Conservation (phyloP, 1,140 invertebrate species). For the Cataglyphis hispanica region DNA sequence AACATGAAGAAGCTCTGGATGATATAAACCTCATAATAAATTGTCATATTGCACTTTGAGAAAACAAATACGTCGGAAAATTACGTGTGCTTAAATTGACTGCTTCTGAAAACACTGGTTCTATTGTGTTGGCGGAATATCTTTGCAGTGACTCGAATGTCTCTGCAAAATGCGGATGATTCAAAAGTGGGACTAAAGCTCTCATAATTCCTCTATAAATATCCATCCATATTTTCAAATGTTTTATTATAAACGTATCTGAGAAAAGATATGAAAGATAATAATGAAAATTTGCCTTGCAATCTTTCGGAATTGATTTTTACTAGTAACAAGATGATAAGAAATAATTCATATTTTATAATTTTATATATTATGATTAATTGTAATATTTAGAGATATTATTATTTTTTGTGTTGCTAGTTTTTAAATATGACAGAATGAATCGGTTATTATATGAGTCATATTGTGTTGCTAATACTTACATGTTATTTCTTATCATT, state of each 20-base stretch:
- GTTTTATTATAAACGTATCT: background rate
- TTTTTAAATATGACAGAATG: too few relatives aligned
- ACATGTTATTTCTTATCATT: too few relatives aligned
- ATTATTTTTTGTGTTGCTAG: too few relatives aligned
- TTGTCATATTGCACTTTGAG: background rate
- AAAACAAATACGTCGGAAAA: background rate
- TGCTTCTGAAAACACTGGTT: background rate
- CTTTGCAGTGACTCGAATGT: background rate
- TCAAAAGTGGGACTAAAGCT: background rate
- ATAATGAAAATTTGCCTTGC: background rate
- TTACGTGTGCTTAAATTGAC: background rate
- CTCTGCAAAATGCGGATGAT: slow-evolving; percentile 8
- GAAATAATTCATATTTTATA: too few relatives aligned
- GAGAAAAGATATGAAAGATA: background rate
- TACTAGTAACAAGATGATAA: too few relatives aligned
- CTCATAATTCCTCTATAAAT: background rate
- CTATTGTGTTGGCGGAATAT: background rate
- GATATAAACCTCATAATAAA: background rate
- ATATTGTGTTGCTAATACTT: too few relatives aligned
- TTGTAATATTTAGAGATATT: too few relatives aligned
- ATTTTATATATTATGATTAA: too few relatives aligned
- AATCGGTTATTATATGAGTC: too few relatives aligned
- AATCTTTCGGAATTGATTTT: too few relatives aligned
- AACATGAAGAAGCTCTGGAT: background rate
- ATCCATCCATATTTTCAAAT: background rate